Base-by-base conservation (phyloP, 2,797 vertebrate species). In the Intellagama lesueurii region DNA sequence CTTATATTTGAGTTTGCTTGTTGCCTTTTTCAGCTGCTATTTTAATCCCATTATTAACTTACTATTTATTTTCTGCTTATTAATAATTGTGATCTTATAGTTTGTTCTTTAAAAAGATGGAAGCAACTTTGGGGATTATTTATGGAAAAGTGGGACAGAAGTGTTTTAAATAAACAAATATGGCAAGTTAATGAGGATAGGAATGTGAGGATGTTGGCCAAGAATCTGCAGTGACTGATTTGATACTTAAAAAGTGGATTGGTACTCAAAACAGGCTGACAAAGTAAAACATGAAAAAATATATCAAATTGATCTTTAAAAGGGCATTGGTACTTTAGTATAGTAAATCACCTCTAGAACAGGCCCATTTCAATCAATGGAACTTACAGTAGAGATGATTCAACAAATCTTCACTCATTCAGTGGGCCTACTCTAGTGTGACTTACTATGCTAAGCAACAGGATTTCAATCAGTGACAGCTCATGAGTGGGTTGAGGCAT, bases 201-300 rank as follows among this genome's bases (percentile, higher is more conserved):
- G 17, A 49, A 17, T 30, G 3, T 73, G 22, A 66, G 5, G 49
- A 19, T 44, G n/a, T 16, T 73, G 11, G n/a, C 6, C 3, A 66
- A 35, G 44, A 77, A 56, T 60, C 64, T 52, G 19, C 47, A 87
- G 22, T 17, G n/a, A 17, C n/a, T 79, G 44, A 64, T n/a, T 32
- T 47, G 44, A 7, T 80, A 56, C 52, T 60, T 80, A 60, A n/a
- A 56, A 80, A 60, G 28, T 66, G 4, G 11, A 17, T 24, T 86
- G 69, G 68, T 44, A 88, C 14, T 66, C 78, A 11, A 84, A 1
- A 40, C 89, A 91, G 11, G 66, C 5, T 76, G 91, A 73, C 40
- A 28, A 32, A 66, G 66, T 30, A 87, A 89, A 87, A 89, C 40
- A n/a, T 17, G 14, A 90, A 90, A 78, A 1, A 17, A 17, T 32